Evolutionary conservation across 2,888 invertebrate genomes (phyloP).

Genomic region (Scelioninae gen. 1): DNA sequence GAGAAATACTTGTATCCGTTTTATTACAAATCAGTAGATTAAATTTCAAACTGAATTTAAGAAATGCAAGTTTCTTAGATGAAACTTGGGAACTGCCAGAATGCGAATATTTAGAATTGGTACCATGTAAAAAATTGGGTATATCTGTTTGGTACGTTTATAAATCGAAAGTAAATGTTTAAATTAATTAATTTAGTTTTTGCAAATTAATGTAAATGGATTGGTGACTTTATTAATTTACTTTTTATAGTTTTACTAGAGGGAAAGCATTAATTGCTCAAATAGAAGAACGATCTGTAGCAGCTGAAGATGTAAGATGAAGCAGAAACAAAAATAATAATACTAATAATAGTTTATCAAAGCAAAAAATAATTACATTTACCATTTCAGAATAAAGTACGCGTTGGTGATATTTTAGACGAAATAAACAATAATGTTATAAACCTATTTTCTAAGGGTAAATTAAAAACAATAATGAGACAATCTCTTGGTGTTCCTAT

Average conservation of each 20-base stretch:
- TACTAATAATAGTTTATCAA: no score
- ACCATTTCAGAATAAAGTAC: constrained; percentile 85
- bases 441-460: constrained; percentile 84
- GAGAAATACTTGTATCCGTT: constrained; percentile 86
- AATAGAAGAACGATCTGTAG: constrained; percentile 87
- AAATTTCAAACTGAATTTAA: constrained; percentile 85
- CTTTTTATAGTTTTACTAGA: constrained; percentile 85
- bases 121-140: constrained; percentile 87
- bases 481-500: constrained; percentile 85
- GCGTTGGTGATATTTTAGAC: constrained; percentile 87
- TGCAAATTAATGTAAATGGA: no score
- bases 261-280: constrained; percentile 87
- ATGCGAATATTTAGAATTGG: constrained; percentile 86
- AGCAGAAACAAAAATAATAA: no score
- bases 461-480: constrained; percentile 85
- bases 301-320: constrained; percentile 88
- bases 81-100: constrained; percentile 87
- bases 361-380: constrained; percentile 8
- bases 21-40: constrained; percentile 85
- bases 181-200: constrained; percentile 29
- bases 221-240: no score
- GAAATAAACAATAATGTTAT: constrained; percentile 87
- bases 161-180: constrained; percentile 50
- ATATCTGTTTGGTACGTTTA: constrained; percentile 86
- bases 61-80: constrained; percentile 87